A percentile compares a stretch with the other conserved stretches of the same genome.
phyloP scores from a whole-genome alignment of 23 tunicate species.

The Ciona savignyi region DNA sequence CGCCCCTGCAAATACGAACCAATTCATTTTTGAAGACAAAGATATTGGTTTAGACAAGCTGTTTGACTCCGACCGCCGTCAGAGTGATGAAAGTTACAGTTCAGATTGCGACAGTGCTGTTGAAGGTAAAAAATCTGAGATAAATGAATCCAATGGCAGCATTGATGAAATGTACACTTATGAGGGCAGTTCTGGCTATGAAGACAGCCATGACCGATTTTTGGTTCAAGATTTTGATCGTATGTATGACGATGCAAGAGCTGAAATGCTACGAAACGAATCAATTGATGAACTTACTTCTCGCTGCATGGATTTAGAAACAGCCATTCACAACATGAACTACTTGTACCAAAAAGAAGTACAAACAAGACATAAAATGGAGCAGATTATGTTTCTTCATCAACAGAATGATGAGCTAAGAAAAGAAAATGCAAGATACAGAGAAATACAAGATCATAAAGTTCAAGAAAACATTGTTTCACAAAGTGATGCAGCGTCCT shows the following conservation, averaged over 20 bases:
- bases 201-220: conserved; percentile 8
- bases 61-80: conserved; percentile 4
- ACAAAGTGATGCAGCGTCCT: no score
- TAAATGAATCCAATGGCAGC: no score
- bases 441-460: no score
- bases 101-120: no score
- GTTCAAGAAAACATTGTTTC: no score
- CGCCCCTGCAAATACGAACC: conserved; percentile 21
- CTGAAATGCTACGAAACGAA: conserved; percentile 27
- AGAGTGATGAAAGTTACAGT: no score
- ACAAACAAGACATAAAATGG: conserved; percentile 15
- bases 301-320: conserved; percentile 35
- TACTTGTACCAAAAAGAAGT: conserved; percentile 33
- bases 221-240: conserved; percentile 26
- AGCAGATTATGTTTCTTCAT: conserved; percentile 16
- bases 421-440: conserved; percentile 26
- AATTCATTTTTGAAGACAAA: conserved; percentile 17
- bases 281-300: conserved; percentile 16
- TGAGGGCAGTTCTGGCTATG: neutral
- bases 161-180: neutral
- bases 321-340: conserved; percentile 42
- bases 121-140: no score
- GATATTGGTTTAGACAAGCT: neutral
- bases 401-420: conserved; percentile 16
- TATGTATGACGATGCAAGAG: conserved; percentile 34